A percentile compares a stretch with the other conserved stretches of the same genome.
These are phyloP conservation scores for Tenthredo mesomela DNA, from an alignment of 2,888 invertebrate genomes.

Conservation along the genomic window DNA sequence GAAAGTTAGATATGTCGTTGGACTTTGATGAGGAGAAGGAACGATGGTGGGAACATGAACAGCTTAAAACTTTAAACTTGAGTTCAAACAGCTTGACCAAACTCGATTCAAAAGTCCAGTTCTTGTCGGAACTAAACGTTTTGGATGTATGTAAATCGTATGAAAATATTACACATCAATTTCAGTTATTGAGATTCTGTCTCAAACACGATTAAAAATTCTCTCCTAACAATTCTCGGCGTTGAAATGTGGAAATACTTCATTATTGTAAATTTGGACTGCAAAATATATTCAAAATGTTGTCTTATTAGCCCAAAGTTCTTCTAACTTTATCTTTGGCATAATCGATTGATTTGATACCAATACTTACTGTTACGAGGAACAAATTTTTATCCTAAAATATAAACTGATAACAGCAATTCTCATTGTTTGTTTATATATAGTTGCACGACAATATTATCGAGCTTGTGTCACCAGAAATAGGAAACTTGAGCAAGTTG, in stretches of 20 bases:
- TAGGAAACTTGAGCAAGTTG: slow-evolving; percentile 85
- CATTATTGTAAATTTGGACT: neutral
- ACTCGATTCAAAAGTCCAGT: slow-evolving; percentile 84
- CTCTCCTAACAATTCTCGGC: neutral
- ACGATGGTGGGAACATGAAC: slow-evolving; percentile 92
- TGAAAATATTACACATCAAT: slow-evolving; percentile 9
- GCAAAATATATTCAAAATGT: neutral
- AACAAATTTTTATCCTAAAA: neutral
- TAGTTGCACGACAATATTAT: slow-evolving; percentile 93
- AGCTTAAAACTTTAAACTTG: slow-evolving; percentile 88
- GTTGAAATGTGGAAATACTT: neutral
- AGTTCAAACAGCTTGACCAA: slow-evolving; percentile 86
- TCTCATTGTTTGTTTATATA: slow-evolving; percentile 63
- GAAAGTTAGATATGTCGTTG: slow-evolving; percentile 78
- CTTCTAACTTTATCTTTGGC: neutral
- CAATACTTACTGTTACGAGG: neutral
- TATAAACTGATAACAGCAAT: neutral
- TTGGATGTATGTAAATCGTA: slow-evolving; percentile 82
- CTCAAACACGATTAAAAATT: neutral
- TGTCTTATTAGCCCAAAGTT: neutral
- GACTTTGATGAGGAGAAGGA: slow-evolving; percentile 83
- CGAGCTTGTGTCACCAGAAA: slow-evolving; percentile 85
- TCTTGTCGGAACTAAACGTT: slow-evolving; percentile 84
- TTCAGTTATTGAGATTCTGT: neutral
- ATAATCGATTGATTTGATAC: neutral